A percentile compares a stretch with the other conserved stretches of the same genome.
phyloP scores from a whole-genome alignment of 2,888 invertebrate genomes.

The Rhodophaea formosa region DNA sequence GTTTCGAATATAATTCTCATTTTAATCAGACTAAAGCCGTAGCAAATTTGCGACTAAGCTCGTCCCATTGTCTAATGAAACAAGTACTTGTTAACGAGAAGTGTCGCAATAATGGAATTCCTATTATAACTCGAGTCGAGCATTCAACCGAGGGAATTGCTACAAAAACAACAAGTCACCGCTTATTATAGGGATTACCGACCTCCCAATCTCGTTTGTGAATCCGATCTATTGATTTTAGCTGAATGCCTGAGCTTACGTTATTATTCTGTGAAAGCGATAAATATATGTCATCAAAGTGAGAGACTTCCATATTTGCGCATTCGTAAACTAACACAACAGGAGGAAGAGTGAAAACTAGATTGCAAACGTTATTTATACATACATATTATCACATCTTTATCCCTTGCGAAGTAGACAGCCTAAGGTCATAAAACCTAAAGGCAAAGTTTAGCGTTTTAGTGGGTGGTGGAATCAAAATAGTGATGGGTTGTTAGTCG shows the following conservation, averaged over 20 bases:
- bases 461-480: no score
- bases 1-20: background rate
- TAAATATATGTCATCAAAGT: no score
- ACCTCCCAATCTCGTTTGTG: background rate
- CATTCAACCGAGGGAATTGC: background rate
- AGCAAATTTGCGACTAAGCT: background rate
- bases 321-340: no score
- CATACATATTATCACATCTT: no score
- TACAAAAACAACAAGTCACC: background rate
- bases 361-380: no score
- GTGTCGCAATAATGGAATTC: background rate
- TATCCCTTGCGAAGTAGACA: no score
- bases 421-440: no score
- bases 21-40: background rate
- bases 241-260: background rate
- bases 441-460: no score
- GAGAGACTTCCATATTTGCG: no score
- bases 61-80: constrained; percentile 8
- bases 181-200: background rate
- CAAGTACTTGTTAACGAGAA: background rate
- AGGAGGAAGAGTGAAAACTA: no score
- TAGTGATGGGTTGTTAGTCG: no score
- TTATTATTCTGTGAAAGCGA: no score
- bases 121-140: background rate
- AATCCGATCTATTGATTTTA: background rate